phyloP scores from a whole-genome alignment of 92 coral and sea anemone species.

The Umimayanthus chanpuru region DNA sequence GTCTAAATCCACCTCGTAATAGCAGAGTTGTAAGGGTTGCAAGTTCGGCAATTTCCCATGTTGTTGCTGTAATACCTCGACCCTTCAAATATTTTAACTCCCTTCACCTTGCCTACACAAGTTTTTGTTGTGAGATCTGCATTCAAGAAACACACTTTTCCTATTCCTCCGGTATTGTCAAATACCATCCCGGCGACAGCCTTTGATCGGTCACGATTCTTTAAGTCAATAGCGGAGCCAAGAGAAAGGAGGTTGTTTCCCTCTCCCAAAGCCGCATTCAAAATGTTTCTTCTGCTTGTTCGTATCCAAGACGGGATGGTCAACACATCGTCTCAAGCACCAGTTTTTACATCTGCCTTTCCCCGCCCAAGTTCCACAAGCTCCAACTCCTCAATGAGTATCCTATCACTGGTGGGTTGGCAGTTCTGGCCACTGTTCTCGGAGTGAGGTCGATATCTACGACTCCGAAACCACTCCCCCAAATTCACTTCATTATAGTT shows the following conservation, averaged over 20 bases:
- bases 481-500: slow-evolving; percentile 52
- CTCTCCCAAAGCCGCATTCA: slow-evolving; percentile 48
- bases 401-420: slow-evolving; percentile 53
- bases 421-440: not conserved
- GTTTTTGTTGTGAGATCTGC: slow-evolving; percentile 29
- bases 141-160: slow-evolving; percentile 37
- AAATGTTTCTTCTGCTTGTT: slow-evolving; percentile 7
- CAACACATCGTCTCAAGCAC: slow-evolving; percentile 54
- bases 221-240: slow-evolving; percentile 45
- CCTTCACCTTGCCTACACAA: slow-evolving; percentile 47
- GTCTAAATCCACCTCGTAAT: too few species aligned
- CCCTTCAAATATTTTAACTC: slow-evolving; percentile 55
- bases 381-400: slow-evolving; percentile 51
- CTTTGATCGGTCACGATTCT: slow-evolving; percentile 15
- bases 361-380: slow-evolving; percentile 7
- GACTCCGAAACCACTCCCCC: slow-evolving; percentile 5
- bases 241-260: slow-evolving; percentile 56
- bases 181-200: slow-evolving; percentile 48
- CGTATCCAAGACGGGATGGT: slow-evolving; percentile 43
- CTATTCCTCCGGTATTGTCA: slow-evolving; percentile 52
- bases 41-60: too few species aligned
- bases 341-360: slow-evolving; percentile 45
- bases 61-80: too few species aligned
- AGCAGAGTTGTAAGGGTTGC: too few species aligned
- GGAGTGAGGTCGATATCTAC: not conserved